These are phyloP conservation scores for Eira barbara DNA, from an alignment of 2,113 vertebrate genomes.

Conservation along the genomic window DNA sequence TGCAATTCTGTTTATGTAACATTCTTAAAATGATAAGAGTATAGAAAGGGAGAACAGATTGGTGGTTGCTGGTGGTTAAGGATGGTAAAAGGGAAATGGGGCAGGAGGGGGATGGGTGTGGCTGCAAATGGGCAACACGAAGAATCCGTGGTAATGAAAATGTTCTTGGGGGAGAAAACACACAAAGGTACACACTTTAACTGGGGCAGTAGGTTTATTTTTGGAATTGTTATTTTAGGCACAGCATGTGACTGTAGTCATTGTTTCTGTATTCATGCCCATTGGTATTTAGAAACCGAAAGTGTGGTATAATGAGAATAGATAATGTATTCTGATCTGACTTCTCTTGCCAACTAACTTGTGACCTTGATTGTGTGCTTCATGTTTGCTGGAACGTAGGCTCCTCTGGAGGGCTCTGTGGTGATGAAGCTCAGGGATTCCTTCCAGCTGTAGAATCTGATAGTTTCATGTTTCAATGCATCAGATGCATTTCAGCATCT, in stretches of 20 bases:
- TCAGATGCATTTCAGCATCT: conserved; percentile 43
- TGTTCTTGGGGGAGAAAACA: not conserved
- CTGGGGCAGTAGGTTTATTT: not conserved
- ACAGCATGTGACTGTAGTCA: not conserved
- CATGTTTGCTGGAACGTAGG: not conserved
- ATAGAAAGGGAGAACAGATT: not conserved
- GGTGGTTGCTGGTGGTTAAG: not conserved
- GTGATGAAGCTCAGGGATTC: not conserved
- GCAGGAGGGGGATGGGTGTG: not conserved
- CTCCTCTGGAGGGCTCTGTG: not conserved
- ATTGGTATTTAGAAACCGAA: not conserved
- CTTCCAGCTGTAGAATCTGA: conserved; percentile 48
- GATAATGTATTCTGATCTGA: not conserved
- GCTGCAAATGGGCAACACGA: not conserved
- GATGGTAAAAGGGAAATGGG: no score
- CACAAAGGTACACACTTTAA: not conserved
- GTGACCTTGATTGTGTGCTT: conserved; percentile 6
- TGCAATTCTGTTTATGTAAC: not conserved
- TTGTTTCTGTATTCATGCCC: not conserved
- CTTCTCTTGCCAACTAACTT: not conserved
- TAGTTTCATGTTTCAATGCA: conserved; percentile 50
- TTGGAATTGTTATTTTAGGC: not conserved
- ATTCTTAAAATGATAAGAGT: not conserved
- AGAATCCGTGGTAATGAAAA: not conserved
- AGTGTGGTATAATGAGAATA: not conserved